Evolutionary conservation across 2,113 vertebrate species (phyloP).

Genomic region (Spilogale gracilis): DNA sequence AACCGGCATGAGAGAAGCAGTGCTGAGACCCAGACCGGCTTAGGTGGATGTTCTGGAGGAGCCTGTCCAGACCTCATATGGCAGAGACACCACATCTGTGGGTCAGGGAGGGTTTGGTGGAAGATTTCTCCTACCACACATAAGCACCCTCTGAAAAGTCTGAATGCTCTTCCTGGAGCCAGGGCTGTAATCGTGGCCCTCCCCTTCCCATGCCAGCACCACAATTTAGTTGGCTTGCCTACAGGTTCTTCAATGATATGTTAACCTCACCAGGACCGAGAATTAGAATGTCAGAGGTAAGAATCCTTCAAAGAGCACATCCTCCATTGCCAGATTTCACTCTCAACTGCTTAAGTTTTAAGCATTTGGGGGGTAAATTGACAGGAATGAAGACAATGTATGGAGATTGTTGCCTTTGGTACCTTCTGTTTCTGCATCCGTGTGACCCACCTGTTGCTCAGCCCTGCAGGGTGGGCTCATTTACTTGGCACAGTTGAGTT

Average conservation of each 20-base stretch:
- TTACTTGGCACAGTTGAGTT: not conserved
- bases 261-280: not conserved
- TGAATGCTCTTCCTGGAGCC: not conserved
- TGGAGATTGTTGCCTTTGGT: not conserved
- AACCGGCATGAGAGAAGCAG: not conserved
- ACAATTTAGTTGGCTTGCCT: not conserved
- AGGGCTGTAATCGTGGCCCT: not conserved
- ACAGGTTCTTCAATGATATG: not conserved
- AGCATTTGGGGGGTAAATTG: not conserved
- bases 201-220: rapidly evolving
- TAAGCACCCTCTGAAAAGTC: not conserved
- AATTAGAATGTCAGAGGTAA: not conserved
- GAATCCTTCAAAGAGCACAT: not conserved
- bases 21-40: not conserved
- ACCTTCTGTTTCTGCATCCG: not conserved
- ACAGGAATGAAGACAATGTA: not conserved
- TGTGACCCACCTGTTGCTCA: not conserved
- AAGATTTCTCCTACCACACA: not conserved
- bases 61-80: not conserved
- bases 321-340: not conserved
- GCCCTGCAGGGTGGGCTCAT: not conserved
- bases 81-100: not conserved
- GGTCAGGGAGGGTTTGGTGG: not conserved
- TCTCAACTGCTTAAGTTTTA: not conserved
- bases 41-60: not conserved